Percentiles rank a stretch among this genome's conserved stretches.
Conservation (phyloP, 92 coral and sea anemone species). For the Actinostola sp. region DNA sequence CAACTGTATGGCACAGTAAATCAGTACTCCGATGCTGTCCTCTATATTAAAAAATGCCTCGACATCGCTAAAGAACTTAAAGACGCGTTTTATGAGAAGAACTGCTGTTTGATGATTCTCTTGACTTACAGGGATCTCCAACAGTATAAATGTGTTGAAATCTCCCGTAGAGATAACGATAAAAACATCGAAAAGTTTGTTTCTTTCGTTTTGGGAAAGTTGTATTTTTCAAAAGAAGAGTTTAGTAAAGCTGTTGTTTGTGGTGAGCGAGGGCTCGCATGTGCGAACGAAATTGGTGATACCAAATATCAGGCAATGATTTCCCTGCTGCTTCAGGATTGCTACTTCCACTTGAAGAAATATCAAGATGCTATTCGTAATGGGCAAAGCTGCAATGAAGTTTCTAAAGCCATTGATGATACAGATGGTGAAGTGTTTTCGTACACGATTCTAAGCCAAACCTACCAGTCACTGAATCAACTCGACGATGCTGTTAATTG, state of each 20-base stretch:
- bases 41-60: conserved; percentile 23
- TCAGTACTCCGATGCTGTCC: too few species aligned
- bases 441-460: not conserved
- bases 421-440: not conserved
- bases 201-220: conserved; percentile 15
- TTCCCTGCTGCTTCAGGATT: conserved; percentile 18
- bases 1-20: too few species aligned
- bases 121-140: not conserved
- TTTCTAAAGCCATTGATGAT: conserved; percentile 2
- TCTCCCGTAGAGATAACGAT: not conserved
- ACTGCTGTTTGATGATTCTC: not conserved
- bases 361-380: conserved; percentile 1
- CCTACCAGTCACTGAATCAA: conserved; percentile 9
- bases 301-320: conserved; percentile 17
- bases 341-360: not conserved
- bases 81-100: not conserved
- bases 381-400: conserved; percentile 1
- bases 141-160: conserved; percentile 1
- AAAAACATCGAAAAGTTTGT: conserved; percentile 2
- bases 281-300: conserved; percentile 13
- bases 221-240: not conserved
- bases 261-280: conserved; percentile 9
- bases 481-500: not conserved
- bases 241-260: conserved; percentile 6
- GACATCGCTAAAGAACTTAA: conserved; percentile 6